Conservation (phyloP, 1,140 invertebrate genomes). For the Oryctes rhinoceros region DNA sequence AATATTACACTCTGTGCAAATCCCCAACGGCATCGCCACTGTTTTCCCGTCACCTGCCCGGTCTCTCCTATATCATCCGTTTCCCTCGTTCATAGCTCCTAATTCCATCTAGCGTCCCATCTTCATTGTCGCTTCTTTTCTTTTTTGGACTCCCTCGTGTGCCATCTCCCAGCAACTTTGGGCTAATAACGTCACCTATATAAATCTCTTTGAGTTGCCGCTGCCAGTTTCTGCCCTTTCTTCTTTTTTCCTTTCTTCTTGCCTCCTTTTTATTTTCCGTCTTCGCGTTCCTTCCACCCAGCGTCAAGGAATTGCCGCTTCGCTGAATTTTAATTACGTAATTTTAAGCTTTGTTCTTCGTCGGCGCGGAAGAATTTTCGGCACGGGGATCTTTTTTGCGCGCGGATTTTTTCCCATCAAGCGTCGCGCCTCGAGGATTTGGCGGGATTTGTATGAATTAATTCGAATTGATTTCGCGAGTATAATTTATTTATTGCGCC, state of each 20-base stretch:
- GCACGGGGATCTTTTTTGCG: neutral
- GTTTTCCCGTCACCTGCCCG: neutral
- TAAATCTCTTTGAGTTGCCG: conserved; percentile 35
- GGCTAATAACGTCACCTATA: conserved; percentile 32
- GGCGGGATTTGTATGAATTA: conserved; percentile 18
- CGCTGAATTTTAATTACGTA: conserved; percentile 37
- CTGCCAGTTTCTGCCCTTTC: conserved; percentile 19
- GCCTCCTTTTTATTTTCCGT: neutral
- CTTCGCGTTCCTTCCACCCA: neutral
- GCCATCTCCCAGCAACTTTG: conserved; percentile 8
- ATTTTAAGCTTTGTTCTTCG: conserved; percentile 35
- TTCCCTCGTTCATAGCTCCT: conserved; percentile 10
- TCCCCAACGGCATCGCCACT: neutral
- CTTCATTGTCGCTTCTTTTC: neutral
- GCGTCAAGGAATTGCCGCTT: conserved; percentile 28
- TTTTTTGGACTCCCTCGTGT: conserved; percentile 1
- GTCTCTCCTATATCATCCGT: neutral
- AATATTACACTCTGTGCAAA: too few species aligned
- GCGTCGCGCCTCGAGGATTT: neutral
- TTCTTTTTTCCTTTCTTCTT: neutral
- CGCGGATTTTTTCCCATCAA: conserved; percentile 15
- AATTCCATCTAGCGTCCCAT: conserved; percentile 1
- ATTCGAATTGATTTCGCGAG: conserved; percentile 7
- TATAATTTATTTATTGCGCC: conserved; percentile 9
- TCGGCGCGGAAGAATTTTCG: neutral